These are phyloP conservation scores for Euproctis similis DNA, from an alignment of 2,888 invertebrate species.

Conservation along the genomic window DNA sequence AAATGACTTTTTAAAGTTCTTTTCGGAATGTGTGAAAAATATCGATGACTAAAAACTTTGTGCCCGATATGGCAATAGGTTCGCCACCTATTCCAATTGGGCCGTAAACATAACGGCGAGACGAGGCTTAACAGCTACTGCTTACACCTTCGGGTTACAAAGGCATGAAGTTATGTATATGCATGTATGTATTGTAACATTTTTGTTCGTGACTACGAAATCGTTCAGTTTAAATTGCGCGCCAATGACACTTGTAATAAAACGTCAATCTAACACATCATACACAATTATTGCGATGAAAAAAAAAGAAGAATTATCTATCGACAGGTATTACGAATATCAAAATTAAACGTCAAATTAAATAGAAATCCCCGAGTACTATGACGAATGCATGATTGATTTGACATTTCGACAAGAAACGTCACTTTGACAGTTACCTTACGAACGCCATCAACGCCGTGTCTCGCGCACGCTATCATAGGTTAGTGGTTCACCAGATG, in stretches of 20 bases:
- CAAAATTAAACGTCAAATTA: conserved; percentile 12
- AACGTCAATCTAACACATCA: conserved; percentile 2
- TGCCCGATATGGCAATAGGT: too few species aligned
- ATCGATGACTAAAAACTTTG: too few species aligned
- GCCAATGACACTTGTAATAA: neutral
- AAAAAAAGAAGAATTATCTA: conserved; percentile 5
- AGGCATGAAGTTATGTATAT: too few species aligned
- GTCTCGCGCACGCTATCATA: too few species aligned
- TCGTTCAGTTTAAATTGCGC: neutral
- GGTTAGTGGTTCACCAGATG: too few species aligned
- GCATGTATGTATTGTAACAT: too few species aligned
- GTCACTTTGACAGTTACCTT: conserved; percentile 18
- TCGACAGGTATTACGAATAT: conserved; percentile 6
- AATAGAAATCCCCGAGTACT: conserved; percentile 9
- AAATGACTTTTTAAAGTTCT: too few species aligned
- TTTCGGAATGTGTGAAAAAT: too few species aligned
- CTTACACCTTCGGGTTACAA: too few species aligned
- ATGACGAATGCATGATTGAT: conserved; percentile 20
- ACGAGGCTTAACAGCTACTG: too few species aligned
- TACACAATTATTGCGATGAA: conserved; percentile 6
- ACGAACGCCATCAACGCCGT: conserved; percentile 14
- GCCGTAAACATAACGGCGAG: too few species aligned
- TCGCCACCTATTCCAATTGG: too few species aligned
- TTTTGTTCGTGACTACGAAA: neutral
- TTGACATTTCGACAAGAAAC: conserved; percentile 17